phyloP scores from a whole-genome alignment of 2,888 invertebrate species.

The Liopterus haemorrhoidalis region DNA sequence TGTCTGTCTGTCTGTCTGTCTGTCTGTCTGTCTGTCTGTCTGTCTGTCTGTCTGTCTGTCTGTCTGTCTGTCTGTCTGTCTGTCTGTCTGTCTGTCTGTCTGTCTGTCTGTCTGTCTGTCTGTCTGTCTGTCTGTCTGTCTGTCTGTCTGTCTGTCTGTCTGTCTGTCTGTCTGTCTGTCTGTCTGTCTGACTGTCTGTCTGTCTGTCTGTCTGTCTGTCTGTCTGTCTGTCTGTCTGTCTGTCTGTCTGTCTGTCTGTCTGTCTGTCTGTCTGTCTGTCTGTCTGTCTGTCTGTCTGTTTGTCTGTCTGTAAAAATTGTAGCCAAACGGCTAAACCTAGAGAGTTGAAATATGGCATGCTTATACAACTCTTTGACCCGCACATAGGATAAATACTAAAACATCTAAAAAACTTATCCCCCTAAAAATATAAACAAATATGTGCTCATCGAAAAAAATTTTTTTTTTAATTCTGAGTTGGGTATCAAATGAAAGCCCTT shows the following conservation, averaged over 20 bases:
- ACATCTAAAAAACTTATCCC: too few species aligned
- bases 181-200: constrained; percentile 9
- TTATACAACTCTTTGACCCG: too few species aligned
- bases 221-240: constrained; percentile 10
- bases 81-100: constrained; percentile 10
- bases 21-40: constrained; percentile 10
- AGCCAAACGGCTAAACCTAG: too few species aligned
- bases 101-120: constrained; percentile 10
- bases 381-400: too few species aligned
- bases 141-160: constrained; percentile 10
- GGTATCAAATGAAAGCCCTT: too few species aligned
- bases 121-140: constrained; percentile 10
- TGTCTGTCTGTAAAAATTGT: too few species aligned
- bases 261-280: constrained; percentile 10
- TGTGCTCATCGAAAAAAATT: too few species aligned
- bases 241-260: constrained; percentile 10
- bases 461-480: too few species aligned
- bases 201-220: constrained; percentile 10
- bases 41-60: constrained; percentile 10
- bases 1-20: constrained; percentile 10
- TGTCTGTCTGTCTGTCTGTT: constrained; percentile 10
- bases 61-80: constrained; percentile 10
- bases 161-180: constrained; percentile 10
- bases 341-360: too few species aligned
- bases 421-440: too few species aligned